Percentiles rank a stretch among this genome's conserved stretches.
phyloP scores from a whole-genome alignment of 64 coral and sea anemone species.

The Pachyseris speciosa region DNA sequence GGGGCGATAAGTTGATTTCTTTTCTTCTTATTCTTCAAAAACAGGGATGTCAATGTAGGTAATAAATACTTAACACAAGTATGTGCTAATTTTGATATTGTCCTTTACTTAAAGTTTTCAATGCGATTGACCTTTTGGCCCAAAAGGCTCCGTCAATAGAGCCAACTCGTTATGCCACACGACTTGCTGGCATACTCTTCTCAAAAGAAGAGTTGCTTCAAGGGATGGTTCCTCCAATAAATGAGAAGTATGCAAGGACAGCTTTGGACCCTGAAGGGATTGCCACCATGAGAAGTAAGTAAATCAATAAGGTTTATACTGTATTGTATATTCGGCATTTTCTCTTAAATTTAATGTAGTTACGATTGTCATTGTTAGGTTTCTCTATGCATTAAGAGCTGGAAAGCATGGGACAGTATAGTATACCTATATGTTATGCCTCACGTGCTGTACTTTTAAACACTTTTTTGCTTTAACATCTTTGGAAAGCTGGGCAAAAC shows the following conservation, averaged over 20 bases:
- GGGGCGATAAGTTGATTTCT: background rate
- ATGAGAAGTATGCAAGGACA: background rate
- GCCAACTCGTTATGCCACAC: background rate
- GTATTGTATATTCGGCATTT: background rate
- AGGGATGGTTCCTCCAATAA: background rate
- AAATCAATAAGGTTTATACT: background rate
- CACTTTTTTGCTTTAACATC: conserved; percentile 1
- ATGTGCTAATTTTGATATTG: background rate
- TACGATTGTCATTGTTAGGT: background rate
- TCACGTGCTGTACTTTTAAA: conserved; percentile 12
- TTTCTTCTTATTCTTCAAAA: conserved; percentile 5
- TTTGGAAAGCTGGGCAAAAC: too few relatives aligned
- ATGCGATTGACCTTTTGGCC: background rate
- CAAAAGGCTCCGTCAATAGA: background rate
- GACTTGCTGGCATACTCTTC: background rate
- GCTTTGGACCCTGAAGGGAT: background rate
- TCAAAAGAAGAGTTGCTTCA: conserved; percentile 7
- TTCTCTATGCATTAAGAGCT: conserved; percentile 1
- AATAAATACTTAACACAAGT: background rate
- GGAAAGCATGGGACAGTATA: background rate
- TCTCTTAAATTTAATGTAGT: conserved; percentile 10
- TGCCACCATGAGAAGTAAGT: background rate
- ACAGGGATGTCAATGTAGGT: background rate
- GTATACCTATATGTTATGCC: background rate
- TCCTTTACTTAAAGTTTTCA: background rate